These are phyloP conservation scores for Microchrysa polita DNA, from an alignment of 2,888 invertebrate genomes.

Conservation along the genomic window DNA sequence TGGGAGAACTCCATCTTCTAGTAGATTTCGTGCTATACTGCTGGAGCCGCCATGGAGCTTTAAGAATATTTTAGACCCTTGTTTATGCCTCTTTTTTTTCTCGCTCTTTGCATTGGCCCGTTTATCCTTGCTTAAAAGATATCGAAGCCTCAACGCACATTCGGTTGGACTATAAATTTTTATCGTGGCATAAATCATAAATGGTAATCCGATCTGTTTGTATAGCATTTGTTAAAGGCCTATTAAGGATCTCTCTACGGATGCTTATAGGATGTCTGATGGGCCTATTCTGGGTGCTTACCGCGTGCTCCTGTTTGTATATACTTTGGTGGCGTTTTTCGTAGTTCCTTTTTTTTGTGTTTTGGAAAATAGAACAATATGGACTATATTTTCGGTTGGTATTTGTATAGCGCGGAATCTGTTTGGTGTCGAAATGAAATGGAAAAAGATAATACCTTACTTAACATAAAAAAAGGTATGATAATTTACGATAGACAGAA, in stretches of 20 bases:
- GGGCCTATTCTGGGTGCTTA: conserved; percentile 30
- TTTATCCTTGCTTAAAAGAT: conserved; percentile 44
- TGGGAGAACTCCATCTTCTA: conserved; percentile 6
- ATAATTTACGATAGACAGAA: no score
- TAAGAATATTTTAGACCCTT: conserved; percentile 30
- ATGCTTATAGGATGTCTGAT: conserved; percentile 23
- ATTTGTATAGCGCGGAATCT: no score
- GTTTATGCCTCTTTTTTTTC: no score
- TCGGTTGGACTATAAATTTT: conserved; percentile 45
- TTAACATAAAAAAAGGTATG: no score
- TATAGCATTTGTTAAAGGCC: conserved; percentile 43
- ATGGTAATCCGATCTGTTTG: conserved; percentile 46
- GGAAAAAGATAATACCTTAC: no score
- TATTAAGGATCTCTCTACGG: conserved; percentile 31
- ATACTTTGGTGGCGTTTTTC: not conserved
- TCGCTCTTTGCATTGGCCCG: conserved; percentile 13
- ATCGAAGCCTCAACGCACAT: conserved; percentile 44
- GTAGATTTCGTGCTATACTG: no score
- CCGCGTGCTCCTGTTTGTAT: no score
- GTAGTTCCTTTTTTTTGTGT: no score
- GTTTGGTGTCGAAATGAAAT: no score
- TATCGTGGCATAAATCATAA: conserved; percentile 47
- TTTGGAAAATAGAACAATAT: no score
- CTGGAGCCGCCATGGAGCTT: no score
- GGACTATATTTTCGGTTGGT: no score